Base-by-base conservation (phyloP, 2,113 vertebrate species). In the Tauraco erythrolophus region DNA sequence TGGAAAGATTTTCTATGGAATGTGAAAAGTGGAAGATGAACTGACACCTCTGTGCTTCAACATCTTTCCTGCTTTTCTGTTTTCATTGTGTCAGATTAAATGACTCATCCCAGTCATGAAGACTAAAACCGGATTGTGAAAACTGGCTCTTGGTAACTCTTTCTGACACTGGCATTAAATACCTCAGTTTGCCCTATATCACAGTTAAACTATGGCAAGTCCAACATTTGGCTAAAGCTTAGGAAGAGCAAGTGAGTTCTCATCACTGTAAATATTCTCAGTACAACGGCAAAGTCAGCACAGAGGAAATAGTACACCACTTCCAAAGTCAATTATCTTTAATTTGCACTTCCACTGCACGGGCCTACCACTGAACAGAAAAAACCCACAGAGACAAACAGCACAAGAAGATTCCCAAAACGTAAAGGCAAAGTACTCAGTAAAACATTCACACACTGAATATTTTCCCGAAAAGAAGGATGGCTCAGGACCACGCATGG, bases 201-300 rank as follows among this genome's bases (percentile, higher is more conserved):
- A 86, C 70, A 39, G 62, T 33, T 93, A 91, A 87, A 91, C 68
- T 84, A 81, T n/a, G 60, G 70, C 46, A 96, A 92, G 43, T 64
- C 60, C 95, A 96, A 95, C 78, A 92, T 77, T 88, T 83, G 56
- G 78, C 62, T 88, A 77, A 54, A 86, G 75, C 68, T 90, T 70
- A 92, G 74, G 54, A 94, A 83, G n/a, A 35, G 7, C 64, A 87
- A 91, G 81, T 71, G 58, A 86, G 46, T 71, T 74, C 60, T 88
- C 71, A 62, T 70, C 31, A 84, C 6, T 56, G 68, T 78, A 91
- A 94, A 94, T 64, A 94, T 51, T 56, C 39, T 75, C 46, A 72
- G n/a, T 27, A 56, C 22, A 86, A 70, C 14, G 64, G 51, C 54
- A 91, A 80, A 94, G 53, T 50, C 75, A 89, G 68, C 56, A 78